Percentiles rank a stretch among this genome's conserved stretches.
Evolutionary conservation across 2,797 vertebrate species (phyloP).

Genomic region (Emys orbicularis): DNA sequence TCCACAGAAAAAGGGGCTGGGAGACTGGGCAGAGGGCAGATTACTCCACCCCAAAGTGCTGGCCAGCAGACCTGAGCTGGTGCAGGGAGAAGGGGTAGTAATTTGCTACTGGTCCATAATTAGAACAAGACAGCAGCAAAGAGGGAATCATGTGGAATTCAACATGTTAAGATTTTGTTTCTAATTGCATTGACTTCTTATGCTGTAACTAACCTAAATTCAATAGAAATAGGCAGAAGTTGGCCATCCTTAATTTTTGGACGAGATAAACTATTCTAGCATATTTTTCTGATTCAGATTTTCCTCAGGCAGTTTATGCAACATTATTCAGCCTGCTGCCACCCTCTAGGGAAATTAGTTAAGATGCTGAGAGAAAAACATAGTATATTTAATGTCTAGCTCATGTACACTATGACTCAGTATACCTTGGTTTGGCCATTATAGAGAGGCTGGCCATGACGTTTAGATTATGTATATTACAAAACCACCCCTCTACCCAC

Average conservation of each 20-base stretch:
- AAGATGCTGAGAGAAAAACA: neutral
- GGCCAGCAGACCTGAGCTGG: neutral
- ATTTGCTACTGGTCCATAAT: neutral
- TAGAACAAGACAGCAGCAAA: neutral
- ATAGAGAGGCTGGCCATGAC: neutral
- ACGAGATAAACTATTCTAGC: neutral
- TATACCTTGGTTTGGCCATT: neutral
- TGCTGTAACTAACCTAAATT: neutral
- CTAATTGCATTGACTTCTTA: neutral
- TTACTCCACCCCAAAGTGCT: neutral
- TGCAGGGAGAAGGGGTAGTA: neutral
- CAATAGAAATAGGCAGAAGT: neutral
- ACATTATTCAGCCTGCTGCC: neutral
- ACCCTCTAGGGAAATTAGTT: neutral
- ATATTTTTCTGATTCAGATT: neutral
- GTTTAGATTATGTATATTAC: neutral
- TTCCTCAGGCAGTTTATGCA: neutral
- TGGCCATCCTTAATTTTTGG: neutral
- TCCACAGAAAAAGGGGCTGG: accelerated
- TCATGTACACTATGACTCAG: neutral
- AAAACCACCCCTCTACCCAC: neutral
- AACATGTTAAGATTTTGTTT: neutral
- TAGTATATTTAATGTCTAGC: neutral
- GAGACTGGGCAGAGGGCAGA: neutral
- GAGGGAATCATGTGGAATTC: neutral